Evolutionary conservation across 2,888 invertebrate genomes (phyloP).

Genomic region (Nysson spinosus): DNA sequence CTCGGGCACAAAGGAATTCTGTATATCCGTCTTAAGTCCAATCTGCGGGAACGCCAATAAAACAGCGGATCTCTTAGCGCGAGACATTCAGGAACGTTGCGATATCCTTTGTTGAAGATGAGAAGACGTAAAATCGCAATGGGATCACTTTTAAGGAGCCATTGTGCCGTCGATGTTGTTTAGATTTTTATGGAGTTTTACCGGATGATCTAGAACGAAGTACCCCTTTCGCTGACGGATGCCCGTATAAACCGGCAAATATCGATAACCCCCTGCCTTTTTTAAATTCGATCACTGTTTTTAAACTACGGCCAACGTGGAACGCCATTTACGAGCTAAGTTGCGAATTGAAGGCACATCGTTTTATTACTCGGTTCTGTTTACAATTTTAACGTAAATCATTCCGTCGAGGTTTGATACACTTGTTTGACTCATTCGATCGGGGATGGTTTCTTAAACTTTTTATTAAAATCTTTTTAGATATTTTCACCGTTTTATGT

Average conservation of each 20-base stretch:
- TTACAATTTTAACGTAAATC: too few relatives aligned
- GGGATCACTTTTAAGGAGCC: slow-evolving; percentile 45
- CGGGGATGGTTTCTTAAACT: too few relatives aligned
- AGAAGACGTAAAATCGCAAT: slow-evolving; percentile 54
- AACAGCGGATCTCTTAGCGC: slow-evolving; percentile 43
- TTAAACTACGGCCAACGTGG: slow-evolving; percentile 10
- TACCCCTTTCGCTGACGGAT: slow-evolving; percentile 33
- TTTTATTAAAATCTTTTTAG: too few relatives aligned
- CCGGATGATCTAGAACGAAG: slow-evolving; percentile 47
- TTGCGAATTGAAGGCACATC: slow-evolving; percentile 25
- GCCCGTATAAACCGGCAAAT: slow-evolving; percentile 45
- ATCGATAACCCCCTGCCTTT: slow-evolving; percentile 31
- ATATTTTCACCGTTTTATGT: too few relatives aligned
- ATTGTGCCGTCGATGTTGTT: slow-evolving; percentile 29
- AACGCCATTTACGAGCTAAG: not conserved
- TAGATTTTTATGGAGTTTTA: slow-evolving; percentile 57
- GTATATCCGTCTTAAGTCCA: slow-evolving; percentile 45
- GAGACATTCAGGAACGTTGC: slow-evolving; percentile 35
- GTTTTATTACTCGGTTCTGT: slow-evolving; percentile 27
- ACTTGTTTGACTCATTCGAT: too few relatives aligned
- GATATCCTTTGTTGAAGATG: slow-evolving; percentile 52
- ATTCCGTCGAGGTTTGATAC: too few relatives aligned
- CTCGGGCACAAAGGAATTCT: slow-evolving; percentile 42
- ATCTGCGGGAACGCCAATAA: slow-evolving; percentile 55
- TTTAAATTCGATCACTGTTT: slow-evolving; percentile 50